Evolutionary conservation across 1,140 invertebrate genomes (phyloP), one percentile per base, ranked within the genome.

Genomic region (Drosophila ironensis): DNA sequence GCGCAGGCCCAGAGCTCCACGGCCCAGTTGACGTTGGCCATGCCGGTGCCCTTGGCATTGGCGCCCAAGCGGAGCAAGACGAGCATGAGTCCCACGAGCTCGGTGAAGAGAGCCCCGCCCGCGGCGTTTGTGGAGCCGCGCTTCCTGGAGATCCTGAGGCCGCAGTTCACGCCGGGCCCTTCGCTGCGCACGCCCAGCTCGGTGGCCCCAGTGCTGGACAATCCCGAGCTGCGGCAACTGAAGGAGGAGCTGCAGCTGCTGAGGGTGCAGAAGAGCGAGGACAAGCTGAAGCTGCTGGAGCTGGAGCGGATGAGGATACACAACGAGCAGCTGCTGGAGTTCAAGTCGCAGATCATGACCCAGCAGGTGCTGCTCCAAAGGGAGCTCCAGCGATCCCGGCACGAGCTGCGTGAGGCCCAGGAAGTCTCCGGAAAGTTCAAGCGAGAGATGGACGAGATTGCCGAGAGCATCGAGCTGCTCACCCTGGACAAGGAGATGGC

Each of bases 401-500:
- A 96, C 88, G 97, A 98, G 90, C 93, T 95, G 0, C 93, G 95
- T 53, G 97, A 98, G 71, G 94, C 96, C 0, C 93, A 96, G 48
- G 95, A 96, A 63, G 95, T 94, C 0, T 93, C 94, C 48, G 94
- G 97, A 64, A 90, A 91, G 16, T 95, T 95, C 88, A 94, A 95
- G 28, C 96, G 98, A 42, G 98, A 99, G 90, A 96, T 98, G 91
- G 93, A 95, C 1, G 97, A 99, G 87, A 91, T 98, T 2, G 92
- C 95, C 4, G 98, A 99, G 89, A 97, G 96, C 2, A 94, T 98
- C 0, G 98, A 99, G 92, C 96, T 99, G 93, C 95, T 97, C 0
- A 98, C 98, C 0, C 92, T 99, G 2, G 98, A 99, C 89, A 99
- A 98, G 90, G 98, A 99, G 92, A 99, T 99, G 98, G 98, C 98